Evolutionary conservation across 2,797 vertebrate genomes (phyloP).

Genomic region (Microhierax caerulescens): DNA sequence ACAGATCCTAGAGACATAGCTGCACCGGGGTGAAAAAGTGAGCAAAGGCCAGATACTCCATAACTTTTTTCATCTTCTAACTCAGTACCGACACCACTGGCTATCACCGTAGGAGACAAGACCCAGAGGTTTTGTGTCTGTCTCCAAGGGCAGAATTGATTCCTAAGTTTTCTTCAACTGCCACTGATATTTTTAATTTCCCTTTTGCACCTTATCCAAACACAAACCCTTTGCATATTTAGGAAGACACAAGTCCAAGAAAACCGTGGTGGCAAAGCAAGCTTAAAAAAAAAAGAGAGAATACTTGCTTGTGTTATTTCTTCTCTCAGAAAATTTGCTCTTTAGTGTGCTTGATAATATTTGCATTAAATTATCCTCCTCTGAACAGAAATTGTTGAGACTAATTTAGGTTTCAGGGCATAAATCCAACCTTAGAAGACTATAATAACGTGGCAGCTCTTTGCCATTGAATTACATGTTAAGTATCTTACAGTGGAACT

Average conservation of each 20-base stretch:
- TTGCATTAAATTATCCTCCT: conserved; percentile 31
- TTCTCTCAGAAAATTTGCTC: neutral
- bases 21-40: neutral
- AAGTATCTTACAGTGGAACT: conserved; percentile 55
- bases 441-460: conserved; percentile 29
- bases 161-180: neutral
- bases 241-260: neutral
- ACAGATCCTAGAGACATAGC: neutral
- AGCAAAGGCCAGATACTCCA: neutral
- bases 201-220: neutral
- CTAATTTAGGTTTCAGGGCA: conserved; percentile 57
- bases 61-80: neutral
- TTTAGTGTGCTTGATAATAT: conserved; percentile 16
- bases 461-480: conserved; percentile 58
- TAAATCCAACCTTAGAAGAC: conserved; percentile 47
- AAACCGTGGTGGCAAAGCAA: neutral
- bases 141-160: neutral
- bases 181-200: neutral
- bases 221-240: neutral
- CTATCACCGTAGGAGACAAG: rapidly evolving
- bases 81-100: neutral
- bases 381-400: conserved; percentile 31
- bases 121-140: neutral
- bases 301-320: neutral
- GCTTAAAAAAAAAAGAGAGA: neutral